Base-by-base conservation (phyloP, 1,140 invertebrate genomes). In the Drosophila tropicalis region DNA sequence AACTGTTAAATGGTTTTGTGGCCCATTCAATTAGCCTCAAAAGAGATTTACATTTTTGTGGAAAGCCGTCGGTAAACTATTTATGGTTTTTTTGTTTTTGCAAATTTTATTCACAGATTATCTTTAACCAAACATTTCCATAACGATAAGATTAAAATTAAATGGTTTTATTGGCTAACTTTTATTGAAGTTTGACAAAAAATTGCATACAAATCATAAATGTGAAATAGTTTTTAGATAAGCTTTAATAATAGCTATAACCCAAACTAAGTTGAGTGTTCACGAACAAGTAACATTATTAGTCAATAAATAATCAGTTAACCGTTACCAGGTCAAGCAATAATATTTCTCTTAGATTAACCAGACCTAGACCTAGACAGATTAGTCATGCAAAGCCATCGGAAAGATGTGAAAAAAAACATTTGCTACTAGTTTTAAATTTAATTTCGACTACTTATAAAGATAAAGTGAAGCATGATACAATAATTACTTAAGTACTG, bases 1-100 rank as follows among this genome's bases (percentile, higher is more conserved):
- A 25, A 22, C 17, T 36, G 25, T 47, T 54, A 51, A 51, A 51
- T 66, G 63, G 36, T 54, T 40, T 55, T 56, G 51, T 39, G 63
- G 63, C 29, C 25, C 6, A 40, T 54, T 55, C 34, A 65, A 65
- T 65, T 65, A 56, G 44, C 17, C 51, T 34, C 15, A 58, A 58
- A 58, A 19, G 32, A 58, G 29, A 36, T 58, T 58, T 58, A 17
- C 55, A 34, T 29, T 58, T 58, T 19, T 58, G 56, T 58, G 56
- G 13, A 64, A 51, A 12, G 13, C n/a, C 15, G 34, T 7, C 25
- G 36, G 17, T 29, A 47, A 34, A 32, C 3, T 34, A 15, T 12
- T 36, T 64, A 34, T 51, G 39, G 22, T 34, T 51, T 13, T 36
- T 10, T 10, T 10, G 29, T 51, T 13, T 44, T 34, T 25, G 10